phyloP scores from a whole-genome alignment of 2,888 invertebrate species.

The Pristionchus mayeri region DNA sequence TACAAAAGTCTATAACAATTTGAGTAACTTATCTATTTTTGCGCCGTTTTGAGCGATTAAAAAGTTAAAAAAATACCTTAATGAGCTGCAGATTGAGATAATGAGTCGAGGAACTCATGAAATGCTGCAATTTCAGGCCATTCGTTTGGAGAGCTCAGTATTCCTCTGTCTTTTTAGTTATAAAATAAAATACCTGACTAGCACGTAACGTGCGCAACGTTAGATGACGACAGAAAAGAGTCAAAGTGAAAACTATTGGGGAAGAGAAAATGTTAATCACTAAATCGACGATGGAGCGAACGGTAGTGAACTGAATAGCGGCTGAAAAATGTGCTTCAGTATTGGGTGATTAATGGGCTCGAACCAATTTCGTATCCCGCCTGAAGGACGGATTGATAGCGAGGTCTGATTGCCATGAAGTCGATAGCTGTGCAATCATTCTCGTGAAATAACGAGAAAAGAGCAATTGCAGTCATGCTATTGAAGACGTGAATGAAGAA shows the following conservation, averaged over 20 bases:
- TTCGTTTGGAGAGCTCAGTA: no score
- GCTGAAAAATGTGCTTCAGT: background rate
- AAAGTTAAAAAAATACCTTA: background rate
- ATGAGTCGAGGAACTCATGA: background rate
- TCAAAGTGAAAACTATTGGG: background rate
- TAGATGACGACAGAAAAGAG: background rate
- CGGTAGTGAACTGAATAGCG: background rate
- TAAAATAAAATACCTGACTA: background rate
- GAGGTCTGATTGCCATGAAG: background rate
- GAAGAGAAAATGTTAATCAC: background rate
- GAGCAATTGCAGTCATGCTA: background rate
- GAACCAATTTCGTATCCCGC: background rate
- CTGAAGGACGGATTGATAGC: background rate
- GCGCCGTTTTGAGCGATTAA: background rate
- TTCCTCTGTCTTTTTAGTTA: background rate
- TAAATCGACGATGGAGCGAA: background rate
- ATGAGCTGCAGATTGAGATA: background rate
- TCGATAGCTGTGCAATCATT: background rate
- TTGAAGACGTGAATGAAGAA: background rate
- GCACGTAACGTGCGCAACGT: background rate
- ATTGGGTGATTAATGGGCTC: no score
- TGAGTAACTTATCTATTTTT: no score
- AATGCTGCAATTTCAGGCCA: background rate
- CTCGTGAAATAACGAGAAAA: background rate
- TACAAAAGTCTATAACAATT: no score